phyloP scores from a whole-genome alignment of 2,888 invertebrate species.

The Pediacus dermestoides region DNA sequence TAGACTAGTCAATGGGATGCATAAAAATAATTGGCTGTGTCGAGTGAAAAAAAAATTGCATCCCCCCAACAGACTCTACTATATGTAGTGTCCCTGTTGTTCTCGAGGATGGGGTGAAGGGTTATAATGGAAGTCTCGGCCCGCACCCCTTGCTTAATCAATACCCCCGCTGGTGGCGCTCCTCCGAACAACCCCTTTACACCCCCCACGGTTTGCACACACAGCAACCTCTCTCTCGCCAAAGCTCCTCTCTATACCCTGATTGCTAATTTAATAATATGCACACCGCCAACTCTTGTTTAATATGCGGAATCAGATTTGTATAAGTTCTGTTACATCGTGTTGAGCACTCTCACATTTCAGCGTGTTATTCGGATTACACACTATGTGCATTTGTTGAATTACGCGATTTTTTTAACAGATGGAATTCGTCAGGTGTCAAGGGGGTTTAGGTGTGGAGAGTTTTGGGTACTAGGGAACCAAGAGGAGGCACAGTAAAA shows the following conservation, averaged over 20 bases:
- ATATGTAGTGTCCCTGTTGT: slow-evolving; percentile 24
- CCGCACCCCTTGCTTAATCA: slow-evolving; percentile 37
- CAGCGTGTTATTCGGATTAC: slow-evolving; percentile 17
- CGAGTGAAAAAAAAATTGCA: slow-evolving; percentile 18
- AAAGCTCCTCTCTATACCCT: slow-evolving; percentile 34
- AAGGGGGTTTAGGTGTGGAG: too few relatives aligned
- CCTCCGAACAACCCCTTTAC: slow-evolving; percentile 11
- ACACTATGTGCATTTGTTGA: too few relatives aligned
- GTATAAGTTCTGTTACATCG: slow-evolving; percentile 49
- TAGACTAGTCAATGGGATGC: slow-evolving; percentile 4
- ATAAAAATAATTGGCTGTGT: slow-evolving; percentile 24
- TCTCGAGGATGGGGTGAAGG: slow-evolving; percentile 34
- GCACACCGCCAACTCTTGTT: slow-evolving; percentile 49
- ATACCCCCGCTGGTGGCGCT: slow-evolving; percentile 25
- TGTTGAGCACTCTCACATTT: slow-evolving; percentile 21
- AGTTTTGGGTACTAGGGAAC: too few relatives aligned
- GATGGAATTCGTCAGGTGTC: too few relatives aligned
- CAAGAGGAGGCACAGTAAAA: too few relatives aligned
- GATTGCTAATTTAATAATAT: slow-evolving; percentile 51
- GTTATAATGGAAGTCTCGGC: slow-evolving; percentile 31
- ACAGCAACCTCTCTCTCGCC: slow-evolving; percentile 14
- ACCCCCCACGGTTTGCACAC: slow-evolving; percentile 21
- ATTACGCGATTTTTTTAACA: too few relatives aligned
- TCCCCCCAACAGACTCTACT: slow-evolving; percentile 6
- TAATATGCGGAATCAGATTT: slow-evolving; percentile 54